phyloP scores from a whole-genome alignment of 2,113 vertebrate genomes.

The Lophochroa leadbeateri region DNA sequence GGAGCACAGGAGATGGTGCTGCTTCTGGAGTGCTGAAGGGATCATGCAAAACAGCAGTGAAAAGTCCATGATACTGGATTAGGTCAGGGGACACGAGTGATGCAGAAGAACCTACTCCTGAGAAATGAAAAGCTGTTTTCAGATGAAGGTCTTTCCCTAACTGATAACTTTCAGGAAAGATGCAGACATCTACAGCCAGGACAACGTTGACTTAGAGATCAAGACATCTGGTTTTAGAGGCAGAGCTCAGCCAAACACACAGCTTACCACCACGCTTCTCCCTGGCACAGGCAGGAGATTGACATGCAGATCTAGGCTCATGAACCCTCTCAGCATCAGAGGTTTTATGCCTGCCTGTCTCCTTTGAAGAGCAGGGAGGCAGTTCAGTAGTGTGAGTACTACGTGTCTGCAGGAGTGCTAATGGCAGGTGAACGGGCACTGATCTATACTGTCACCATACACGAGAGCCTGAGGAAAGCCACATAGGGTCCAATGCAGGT shows the following conservation, averaged over 20 bases:
- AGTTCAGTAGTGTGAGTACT: background rate
- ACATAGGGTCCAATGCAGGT: background rate
- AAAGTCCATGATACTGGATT: background rate
- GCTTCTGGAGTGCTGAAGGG: background rate
- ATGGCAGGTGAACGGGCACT: accelerated
- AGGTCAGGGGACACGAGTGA: background rate
- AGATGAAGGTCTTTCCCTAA: background rate
- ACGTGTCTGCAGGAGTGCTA: background rate
- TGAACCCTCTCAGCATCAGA: background rate
- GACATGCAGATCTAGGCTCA: background rate
- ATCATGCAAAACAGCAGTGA: background rate
- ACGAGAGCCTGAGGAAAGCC: background rate
- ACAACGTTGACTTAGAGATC: background rate
- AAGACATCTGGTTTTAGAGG: background rate
- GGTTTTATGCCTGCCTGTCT: background rate
- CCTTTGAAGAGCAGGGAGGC: background rate
- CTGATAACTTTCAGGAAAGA: background rate
- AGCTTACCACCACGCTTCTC: accelerated
- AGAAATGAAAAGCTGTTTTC: background rate
- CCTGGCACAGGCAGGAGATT: background rate
- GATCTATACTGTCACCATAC: background rate
- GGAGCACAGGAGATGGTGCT: background rate
- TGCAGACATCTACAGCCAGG: too few relatives aligned
- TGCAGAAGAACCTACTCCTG: background rate
- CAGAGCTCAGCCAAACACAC: background rate